phyloP scores from a whole-genome alignment of 2,888 invertebrate genomes.

The Macropis europaea region DNA sequence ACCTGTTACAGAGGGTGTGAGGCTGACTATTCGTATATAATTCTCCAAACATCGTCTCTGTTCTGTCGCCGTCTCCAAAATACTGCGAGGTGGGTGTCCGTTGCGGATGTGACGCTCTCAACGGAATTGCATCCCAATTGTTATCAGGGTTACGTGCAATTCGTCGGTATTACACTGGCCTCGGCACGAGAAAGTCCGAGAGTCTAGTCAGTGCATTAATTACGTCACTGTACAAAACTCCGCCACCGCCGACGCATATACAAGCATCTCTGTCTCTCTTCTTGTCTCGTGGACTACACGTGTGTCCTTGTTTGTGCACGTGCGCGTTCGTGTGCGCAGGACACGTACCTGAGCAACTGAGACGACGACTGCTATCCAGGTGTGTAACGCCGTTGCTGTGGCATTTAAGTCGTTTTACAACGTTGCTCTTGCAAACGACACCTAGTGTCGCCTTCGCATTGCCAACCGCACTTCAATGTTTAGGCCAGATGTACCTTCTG shows the following conservation, averaged over 20 bases:
- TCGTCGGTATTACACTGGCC: slow-evolving; percentile 23
- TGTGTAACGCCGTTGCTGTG: slow-evolving; percentile 53
- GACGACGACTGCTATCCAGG: slow-evolving; percentile 53
- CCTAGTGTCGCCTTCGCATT: slow-evolving; percentile 12
- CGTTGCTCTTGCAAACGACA: slow-evolving; percentile 39
- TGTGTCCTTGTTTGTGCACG: slow-evolving; percentile 34
- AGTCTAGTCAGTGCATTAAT: slow-evolving; percentile 50
- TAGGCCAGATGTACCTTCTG: not conserved
- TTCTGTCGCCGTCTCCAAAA: too few relatives aligned
- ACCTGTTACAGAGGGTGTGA: too few relatives aligned
- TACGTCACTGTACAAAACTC: slow-evolving; percentile 55
- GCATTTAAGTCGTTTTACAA: slow-evolving; percentile 64
- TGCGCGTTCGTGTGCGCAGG: slow-evolving; percentile 34
- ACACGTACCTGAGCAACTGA: slow-evolving; percentile 29
- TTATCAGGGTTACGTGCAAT: slow-evolving; percentile 7
- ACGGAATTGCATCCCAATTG: not conserved
- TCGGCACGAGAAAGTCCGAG: slow-evolving; percentile 42
- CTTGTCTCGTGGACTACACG: slow-evolving; percentile 15
- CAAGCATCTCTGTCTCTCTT: slow-evolving; percentile 27
- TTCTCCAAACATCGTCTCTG: too few relatives aligned
- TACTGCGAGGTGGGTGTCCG: too few relatives aligned
- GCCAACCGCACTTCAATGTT: not conserved
- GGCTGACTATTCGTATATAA: too few relatives aligned
- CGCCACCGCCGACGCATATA: slow-evolving; percentile 36
- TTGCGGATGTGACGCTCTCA: not conserved